Percentiles rank a stretch among this genome's conserved stretches.
Conservation (phyloP, 2,888 invertebrate species). For the Physocephala rufipes region DNA sequence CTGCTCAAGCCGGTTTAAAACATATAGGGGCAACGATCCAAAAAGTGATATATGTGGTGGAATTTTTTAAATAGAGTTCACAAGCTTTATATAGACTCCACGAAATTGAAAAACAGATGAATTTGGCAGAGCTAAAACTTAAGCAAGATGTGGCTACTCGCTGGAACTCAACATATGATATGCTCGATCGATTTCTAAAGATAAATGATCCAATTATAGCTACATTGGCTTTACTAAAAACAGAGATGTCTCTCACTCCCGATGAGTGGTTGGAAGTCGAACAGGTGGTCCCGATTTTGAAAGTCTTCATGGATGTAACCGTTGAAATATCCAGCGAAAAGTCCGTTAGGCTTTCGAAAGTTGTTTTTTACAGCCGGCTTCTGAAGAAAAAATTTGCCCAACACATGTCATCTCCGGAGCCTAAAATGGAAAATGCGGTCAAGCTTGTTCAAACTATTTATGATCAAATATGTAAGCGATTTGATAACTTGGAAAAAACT, state of each 20-base stretch:
- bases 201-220: slow-evolving; percentile 28
- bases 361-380: slow-evolving; percentile 6
- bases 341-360: slow-evolving; percentile 29
- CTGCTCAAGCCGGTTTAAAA: slow-evolving; percentile 22
- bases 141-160: slow-evolving; percentile 32
- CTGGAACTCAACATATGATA: slow-evolving; percentile 35
- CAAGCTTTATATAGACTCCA: slow-evolving; percentile 22
- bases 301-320: slow-evolving; percentile 20
- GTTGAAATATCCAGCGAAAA: slow-evolving; percentile 31
- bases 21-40: slow-evolving; percentile 4
- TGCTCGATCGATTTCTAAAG: slow-evolving; percentile 29
- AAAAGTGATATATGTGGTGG: slow-evolving; percentile 33
- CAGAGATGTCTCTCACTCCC: slow-evolving; percentile 16
- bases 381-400: no score
- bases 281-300: slow-evolving; percentile 8
- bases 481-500: neutral
- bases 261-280: neutral
- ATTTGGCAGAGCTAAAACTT: slow-evolving; percentile 27
- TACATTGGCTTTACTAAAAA: slow-evolving; percentile 25
- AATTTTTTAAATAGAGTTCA: slow-evolving; percentile 33
- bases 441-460: neutral
- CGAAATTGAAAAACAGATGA: slow-evolving; percentile 36
- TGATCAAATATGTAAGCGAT: neutral
- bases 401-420: no score
- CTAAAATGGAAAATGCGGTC: neutral